Percentiles rank a stretch among this genome's conserved stretches.
Evolutionary conservation across 2,888 invertebrate genomes (phyloP).

Genomic region (Coremacera marginata): DNA sequence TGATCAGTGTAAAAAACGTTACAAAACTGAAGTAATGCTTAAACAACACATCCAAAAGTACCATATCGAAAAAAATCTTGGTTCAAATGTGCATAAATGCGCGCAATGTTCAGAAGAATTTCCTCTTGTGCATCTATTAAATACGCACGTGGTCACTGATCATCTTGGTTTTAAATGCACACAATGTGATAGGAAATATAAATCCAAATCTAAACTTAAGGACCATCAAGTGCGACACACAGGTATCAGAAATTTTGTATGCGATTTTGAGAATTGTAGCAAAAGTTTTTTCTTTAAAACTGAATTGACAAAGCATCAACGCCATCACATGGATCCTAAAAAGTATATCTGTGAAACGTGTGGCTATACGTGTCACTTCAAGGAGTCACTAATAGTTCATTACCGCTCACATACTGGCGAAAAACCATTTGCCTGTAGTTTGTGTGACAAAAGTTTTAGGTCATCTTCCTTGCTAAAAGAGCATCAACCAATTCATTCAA

Average conservation of each 20-base stretch:
- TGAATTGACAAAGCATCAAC: constrained; percentile 54
- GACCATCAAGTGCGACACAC: constrained; percentile 56
- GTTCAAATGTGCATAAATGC: constrained; percentile 39
- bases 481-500: constrained; percentile 51
- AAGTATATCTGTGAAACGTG: constrained; percentile 49
- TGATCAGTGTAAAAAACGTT: constrained; percentile 54
- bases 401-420: constrained; percentile 62
- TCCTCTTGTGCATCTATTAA: constrained; percentile 40
- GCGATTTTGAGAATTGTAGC: constrained; percentile 57
- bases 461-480: constrained; percentile 49
- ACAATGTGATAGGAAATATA: constrained; percentile 56
- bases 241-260: constrained; percentile 54
- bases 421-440: constrained; percentile 54
- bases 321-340: constrained; percentile 56
- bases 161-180: constrained; percentile 45
- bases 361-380: constrained; percentile 50
- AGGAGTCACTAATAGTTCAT: constrained; percentile 60
- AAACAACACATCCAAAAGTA: constrained; percentile 52
- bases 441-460: constrained; percentile 48
- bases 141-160: constrained; percentile 38
- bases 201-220: constrained; percentile 53
- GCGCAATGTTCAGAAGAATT: constrained; percentile 43
- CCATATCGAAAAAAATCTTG: constrained; percentile 35
- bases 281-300: constrained; percentile 58
- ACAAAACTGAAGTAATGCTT: constrained; percentile 53